These are phyloP conservation scores for Chrysotoxum bicinctum DNA, from an alignment of 2,888 invertebrate species.

Conservation along the genomic window DNA sequence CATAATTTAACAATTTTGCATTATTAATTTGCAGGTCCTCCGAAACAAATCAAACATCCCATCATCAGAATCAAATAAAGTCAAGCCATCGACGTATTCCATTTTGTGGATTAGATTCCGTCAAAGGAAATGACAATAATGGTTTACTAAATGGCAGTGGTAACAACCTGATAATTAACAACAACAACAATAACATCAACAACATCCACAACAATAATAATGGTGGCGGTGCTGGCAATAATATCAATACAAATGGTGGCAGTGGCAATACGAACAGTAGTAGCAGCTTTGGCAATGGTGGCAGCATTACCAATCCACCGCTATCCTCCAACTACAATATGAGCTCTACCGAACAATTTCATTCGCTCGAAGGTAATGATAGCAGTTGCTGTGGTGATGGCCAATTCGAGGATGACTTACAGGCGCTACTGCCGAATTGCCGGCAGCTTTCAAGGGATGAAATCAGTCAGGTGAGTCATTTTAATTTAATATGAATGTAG, in stretches of 20 bases:
- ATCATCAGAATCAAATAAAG: constrained; percentile 75
- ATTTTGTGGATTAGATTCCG: constrained; percentile 78
- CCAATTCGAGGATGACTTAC: constrained; percentile 80
- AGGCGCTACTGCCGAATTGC: constrained; percentile 80
- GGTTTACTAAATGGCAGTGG: constrained; percentile 74
- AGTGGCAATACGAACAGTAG: constrained; percentile 69
- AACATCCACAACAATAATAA: constrained; percentile 18
- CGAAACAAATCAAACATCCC: constrained; percentile 69
- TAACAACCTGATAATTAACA: constrained; percentile 67
- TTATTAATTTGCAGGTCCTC: constrained; percentile 68
- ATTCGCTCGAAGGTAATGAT: constrained; percentile 78
- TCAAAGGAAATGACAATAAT: constrained; percentile 78
- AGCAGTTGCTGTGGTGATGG: constrained; percentile 77
- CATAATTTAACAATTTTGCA: neutral
- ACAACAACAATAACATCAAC: constrained; percentile 55
- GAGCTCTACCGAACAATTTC: constrained; percentile 75
- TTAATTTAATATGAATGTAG: constrained; percentile 26
- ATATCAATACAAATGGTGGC: constrained; percentile 66
- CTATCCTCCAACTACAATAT: constrained; percentile 67
- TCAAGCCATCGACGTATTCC: constrained; percentile 77
- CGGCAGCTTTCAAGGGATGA: constrained; percentile 80
- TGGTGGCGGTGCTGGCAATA: constrained; percentile 68
- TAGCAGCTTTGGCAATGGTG: constrained; percentile 64
- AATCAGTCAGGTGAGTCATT: constrained; percentile 81
- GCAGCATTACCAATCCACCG: constrained; percentile 49